Evolutionary conservation across 1,140 invertebrate genomes (phyloP).

Genomic region (Varroa destructor): DNA sequence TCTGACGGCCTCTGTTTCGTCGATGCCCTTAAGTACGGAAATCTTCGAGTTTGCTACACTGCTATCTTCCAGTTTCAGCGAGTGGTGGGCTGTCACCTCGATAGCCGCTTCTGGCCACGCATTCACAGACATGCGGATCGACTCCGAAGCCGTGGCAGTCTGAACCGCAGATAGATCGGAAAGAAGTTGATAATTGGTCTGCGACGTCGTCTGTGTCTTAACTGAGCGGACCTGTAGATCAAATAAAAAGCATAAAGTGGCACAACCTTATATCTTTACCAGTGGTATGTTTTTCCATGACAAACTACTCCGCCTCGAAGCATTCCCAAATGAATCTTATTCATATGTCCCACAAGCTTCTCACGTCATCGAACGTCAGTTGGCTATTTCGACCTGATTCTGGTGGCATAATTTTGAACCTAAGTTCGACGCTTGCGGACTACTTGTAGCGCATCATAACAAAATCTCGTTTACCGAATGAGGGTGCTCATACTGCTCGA

Average conservation of each 20-base stretch:
- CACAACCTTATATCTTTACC: no score
- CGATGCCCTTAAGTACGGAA: background rate
- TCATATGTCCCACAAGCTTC: no score
- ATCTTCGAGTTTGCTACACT: background rate
- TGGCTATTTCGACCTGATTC: no score
- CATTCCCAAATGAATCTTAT: no score
- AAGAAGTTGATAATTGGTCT: constrained; percentile 21
- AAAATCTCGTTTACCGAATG: background rate
- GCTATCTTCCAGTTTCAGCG: background rate
- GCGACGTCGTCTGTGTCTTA: background rate
- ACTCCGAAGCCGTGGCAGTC: constrained; percentile 10
- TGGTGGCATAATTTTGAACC: no score
- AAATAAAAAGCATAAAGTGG: background rate
- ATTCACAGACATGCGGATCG: constrained; percentile 20
- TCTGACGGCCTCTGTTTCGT: background rate
- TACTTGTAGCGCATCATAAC: no score
- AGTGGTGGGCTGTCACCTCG: constrained; percentile 13
- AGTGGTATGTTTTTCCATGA: no score
- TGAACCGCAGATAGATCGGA: background rate
- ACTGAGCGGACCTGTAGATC: background rate
- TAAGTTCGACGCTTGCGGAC: no score
- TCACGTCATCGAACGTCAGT: no score
- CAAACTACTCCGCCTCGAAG: no score
- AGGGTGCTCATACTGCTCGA: constrained; percentile 21
- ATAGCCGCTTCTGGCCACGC: constrained; percentile 7